Evolutionary conservation across 2,797 vertebrate species (phyloP).

Genomic region (Tachyglossus aculeatus): DNA sequence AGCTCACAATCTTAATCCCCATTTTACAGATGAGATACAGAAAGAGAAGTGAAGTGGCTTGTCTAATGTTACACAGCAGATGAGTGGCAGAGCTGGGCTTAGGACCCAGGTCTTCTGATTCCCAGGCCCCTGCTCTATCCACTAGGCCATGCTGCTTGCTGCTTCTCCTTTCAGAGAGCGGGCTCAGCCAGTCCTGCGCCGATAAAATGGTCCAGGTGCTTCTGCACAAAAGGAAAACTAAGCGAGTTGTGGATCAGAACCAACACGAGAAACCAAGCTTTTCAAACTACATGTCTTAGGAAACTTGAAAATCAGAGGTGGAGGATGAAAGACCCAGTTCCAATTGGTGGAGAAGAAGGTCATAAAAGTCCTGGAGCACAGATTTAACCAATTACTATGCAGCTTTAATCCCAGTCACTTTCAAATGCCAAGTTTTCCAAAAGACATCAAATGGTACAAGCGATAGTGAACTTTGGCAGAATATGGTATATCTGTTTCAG

Average conservation of each 20-base stretch:
- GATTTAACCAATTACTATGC: not conserved
- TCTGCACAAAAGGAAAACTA: not conserved
- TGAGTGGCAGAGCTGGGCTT: not conserved
- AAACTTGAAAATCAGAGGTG: not conserved
- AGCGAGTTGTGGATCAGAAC: not conserved
- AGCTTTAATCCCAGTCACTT: constrained; percentile 19
- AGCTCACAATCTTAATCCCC: too few species aligned
- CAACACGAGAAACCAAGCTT: not conserved
- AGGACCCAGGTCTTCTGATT: not conserved
- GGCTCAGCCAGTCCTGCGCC: too few species aligned
- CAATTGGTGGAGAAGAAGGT: too few species aligned
- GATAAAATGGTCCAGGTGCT: too few species aligned
- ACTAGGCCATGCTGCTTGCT: not conserved
- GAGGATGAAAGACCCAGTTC: not conserved
- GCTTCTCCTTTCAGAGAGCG: not conserved
- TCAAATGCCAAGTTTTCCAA: constrained; percentile 26
- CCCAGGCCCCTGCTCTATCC: not conserved
- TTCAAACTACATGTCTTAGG: not conserved
- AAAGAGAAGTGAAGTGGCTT: too few species aligned
- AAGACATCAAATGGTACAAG: constrained; percentile 16
- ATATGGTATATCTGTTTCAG: constrained; percentile 16
- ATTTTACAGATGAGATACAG: too few species aligned
- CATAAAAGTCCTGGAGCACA: constrained; percentile 15
- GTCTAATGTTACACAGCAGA: not conserved
- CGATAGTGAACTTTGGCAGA: constrained; percentile 29